These are phyloP conservation scores for Drosophila stalkeri DNA, from an alignment of 2,888 invertebrate genomes.

Conservation along the genomic window DNA sequence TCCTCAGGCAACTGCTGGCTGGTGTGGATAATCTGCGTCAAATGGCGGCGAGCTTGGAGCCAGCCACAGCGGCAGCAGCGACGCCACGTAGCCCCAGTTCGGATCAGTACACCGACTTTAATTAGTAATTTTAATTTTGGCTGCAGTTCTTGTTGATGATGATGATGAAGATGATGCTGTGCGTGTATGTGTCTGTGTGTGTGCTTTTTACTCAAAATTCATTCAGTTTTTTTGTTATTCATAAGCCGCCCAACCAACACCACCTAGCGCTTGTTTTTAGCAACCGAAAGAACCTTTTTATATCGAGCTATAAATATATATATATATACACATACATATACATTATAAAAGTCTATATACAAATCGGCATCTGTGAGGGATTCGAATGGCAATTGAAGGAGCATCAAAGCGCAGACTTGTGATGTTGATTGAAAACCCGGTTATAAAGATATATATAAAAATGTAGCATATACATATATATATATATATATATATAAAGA, in stretches of 20 bases:
- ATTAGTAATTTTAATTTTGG: slow-evolving; percentile 36
- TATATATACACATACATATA: slow-evolving; percentile 18
- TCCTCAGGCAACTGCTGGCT: slow-evolving; percentile 87
- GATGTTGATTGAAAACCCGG: slow-evolving; percentile 66
- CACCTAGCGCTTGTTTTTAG: slow-evolving; percentile 65
- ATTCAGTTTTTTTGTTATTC: slow-evolving; percentile 49
- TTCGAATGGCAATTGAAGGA: slow-evolving; percentile 18
- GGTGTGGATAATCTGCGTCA: slow-evolving; percentile 89
- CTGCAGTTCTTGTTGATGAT: slow-evolving; percentile 10
- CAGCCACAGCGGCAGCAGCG: slow-evolving; percentile 58
- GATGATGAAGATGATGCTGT: background rate
- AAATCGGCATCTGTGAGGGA: slow-evolving; percentile 31
- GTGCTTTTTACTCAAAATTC: slow-evolving; percentile 40
- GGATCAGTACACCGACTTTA: slow-evolving; percentile 79
- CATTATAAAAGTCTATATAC: slow-evolving; percentile 29
- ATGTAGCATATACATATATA: slow-evolving; percentile 50
- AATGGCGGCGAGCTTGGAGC: slow-evolving; percentile 88
- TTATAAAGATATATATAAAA: slow-evolving; percentile 38
- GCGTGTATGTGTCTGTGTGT: slow-evolving; percentile 11
- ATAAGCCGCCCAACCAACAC: slow-evolving; percentile 46
- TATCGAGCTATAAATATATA: slow-evolving; percentile 22
- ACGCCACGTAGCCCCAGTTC: slow-evolving; percentile 67
- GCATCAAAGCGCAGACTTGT: slow-evolving; percentile 73
- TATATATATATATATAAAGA: slow-evolving; percentile 41
- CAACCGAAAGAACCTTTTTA: slow-evolving; percentile 35